Percentiles rank a stretch among this genome's conserved stretches.
Evolutionary conservation across 2,888 invertebrate genomes (phyloP).

Genomic region (Erebia ligea): DNA sequence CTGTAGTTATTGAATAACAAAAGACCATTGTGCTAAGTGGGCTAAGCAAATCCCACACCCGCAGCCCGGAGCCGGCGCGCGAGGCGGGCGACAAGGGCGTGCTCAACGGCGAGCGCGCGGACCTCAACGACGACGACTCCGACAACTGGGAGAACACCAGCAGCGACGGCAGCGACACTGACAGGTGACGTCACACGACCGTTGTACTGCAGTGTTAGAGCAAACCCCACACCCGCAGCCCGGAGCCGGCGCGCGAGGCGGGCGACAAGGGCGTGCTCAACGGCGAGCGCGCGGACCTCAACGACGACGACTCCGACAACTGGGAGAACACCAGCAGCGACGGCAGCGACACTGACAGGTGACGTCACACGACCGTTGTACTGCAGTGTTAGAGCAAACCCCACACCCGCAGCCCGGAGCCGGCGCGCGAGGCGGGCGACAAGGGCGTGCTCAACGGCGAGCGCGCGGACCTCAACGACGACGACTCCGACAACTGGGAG

Average conservation of each 20-base stretch:
- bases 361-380: background rate
- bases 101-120: conserved; percentile 69
- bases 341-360: conserved; percentile 80
- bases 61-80: conserved; percentile 74
- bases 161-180: conserved; percentile 79
- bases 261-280: conserved; percentile 67
- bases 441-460: conserved; percentile 70
- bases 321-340: conserved; percentile 82
- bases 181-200: conserved; percentile 57
- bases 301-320: conserved; percentile 77
- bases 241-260: conserved; percentile 73
- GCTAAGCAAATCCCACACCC: conserved; percentile 35
- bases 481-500: conserved; percentile 81
- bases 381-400: too few relatives aligned
- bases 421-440: conserved; percentile 68
- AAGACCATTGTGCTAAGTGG: conserved; percentile 26
- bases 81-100: conserved; percentile 67
- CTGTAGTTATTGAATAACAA: conserved; percentile 40
- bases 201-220: too few relatives aligned
- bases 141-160: conserved; percentile 82
- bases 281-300: conserved; percentile 63
- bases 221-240: conserved; percentile 50
- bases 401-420: conserved; percentile 65
- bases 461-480: conserved; percentile 59
- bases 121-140: conserved; percentile 69